phyloP scores from a whole-genome alignment of 2,113 vertebrate genomes.

The Hippocampus comes region DNA sequence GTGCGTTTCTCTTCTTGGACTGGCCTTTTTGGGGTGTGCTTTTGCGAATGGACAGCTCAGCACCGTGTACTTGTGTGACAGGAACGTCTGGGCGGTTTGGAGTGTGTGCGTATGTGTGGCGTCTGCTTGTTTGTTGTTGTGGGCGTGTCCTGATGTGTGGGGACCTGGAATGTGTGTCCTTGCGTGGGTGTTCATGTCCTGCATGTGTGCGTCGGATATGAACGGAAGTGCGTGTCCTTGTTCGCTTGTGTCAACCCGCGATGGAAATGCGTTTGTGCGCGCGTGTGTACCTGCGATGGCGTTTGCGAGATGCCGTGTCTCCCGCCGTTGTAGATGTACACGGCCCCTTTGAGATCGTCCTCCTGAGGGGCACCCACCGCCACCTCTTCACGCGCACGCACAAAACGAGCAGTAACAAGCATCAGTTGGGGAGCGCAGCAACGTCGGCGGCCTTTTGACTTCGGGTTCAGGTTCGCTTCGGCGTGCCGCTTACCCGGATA shows the following conservation, averaged over 20 bases:
- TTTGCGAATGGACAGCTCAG: neutral
- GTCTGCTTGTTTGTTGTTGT: too few species aligned
- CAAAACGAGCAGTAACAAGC: neutral
- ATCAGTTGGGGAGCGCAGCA: neutral
- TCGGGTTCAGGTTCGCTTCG: neutral
- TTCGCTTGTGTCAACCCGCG: too few species aligned
- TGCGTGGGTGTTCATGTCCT: too few species aligned
- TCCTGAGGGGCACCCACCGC: constrained; percentile 64
- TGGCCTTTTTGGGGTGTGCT: neutral
- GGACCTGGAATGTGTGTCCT: too few species aligned
- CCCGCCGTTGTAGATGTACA: constrained; percentile 67
- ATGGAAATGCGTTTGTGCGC: too few species aligned
- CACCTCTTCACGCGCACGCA: constrained; percentile 44
- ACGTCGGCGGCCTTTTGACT: neutral
- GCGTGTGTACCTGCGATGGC: constrained; percentile 55
- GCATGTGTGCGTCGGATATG: too few species aligned
- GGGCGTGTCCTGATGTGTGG: too few species aligned
- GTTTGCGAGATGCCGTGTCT: constrained; percentile 50
- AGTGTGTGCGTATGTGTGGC: too few species aligned
- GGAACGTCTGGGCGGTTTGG: too few species aligned
- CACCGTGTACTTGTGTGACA: too few species aligned
- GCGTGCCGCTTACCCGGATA: constrained; percentile 79
- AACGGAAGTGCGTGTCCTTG: too few species aligned
- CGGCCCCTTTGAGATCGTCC: constrained; percentile 59
- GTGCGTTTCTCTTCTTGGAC: neutral